phyloP scores from a whole-genome alignment of 2,113 vertebrate genomes.

The Ailuropoda melanoleuca region DNA sequence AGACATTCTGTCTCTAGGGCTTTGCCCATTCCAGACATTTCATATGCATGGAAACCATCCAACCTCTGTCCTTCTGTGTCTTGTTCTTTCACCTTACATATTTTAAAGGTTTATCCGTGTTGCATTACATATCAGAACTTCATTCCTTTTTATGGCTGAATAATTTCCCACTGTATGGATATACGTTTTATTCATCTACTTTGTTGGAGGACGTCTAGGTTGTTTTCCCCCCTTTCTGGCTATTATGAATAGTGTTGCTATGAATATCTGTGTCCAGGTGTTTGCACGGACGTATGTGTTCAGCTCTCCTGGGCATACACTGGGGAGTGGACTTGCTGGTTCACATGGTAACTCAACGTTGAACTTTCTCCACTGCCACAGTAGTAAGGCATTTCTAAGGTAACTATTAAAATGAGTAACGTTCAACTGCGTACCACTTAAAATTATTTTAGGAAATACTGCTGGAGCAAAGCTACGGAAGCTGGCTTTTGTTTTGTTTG shows the following conservation, averaged over 20 bases:
- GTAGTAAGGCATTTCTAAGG: background rate
- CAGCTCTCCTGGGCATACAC: background rate
- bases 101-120: background rate
- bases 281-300: background rate
- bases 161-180: background rate
- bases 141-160: background rate
- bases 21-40: background rate
- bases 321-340: background rate
- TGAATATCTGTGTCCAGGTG: background rate
- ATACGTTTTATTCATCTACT: background rate
- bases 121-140: background rate
- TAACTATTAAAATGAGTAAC: conserved; percentile 11
- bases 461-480: background rate
- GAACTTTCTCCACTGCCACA: background rate
- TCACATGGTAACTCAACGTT: background rate
- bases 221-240: background rate
- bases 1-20: background rate
- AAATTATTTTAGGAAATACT: conserved; percentile 22
- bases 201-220: background rate
- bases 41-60: background rate
- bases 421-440: background rate
- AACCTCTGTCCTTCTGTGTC: background rate
- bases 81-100: background rate
- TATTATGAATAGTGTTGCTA: background rate
- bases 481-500: background rate